Conservation (phyloP, 2,888 invertebrate genomes). For the Drosophila helvetica region DNA sequence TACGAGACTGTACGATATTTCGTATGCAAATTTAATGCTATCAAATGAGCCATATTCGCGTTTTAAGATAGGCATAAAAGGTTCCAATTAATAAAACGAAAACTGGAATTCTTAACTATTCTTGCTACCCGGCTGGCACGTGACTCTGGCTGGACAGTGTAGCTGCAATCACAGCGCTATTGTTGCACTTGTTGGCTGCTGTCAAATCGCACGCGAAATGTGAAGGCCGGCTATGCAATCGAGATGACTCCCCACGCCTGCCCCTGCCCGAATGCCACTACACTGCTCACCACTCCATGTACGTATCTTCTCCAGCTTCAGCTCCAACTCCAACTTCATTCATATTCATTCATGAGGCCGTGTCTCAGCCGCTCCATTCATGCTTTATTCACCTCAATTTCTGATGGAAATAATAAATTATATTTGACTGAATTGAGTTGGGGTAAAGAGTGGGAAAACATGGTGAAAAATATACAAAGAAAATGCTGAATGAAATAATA, state of each 20-base stretch:
- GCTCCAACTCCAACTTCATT: constrained; percentile 37
- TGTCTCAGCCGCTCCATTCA: constrained; percentile 30
- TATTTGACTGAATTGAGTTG: constrained; percentile 15
- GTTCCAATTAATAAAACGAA: constrained; percentile 29
- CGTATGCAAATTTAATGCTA: constrained; percentile 25
- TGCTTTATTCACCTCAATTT: constrained; percentile 34
- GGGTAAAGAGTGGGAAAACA: background rate
- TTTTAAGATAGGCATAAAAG: constrained; percentile 6
- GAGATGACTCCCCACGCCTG: constrained; percentile 15
- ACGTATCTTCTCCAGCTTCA: background rate
- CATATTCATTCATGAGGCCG: constrained; percentile 46
- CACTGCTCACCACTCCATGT: constrained; percentile 1
- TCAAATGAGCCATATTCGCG: constrained; percentile 23
- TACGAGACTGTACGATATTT: constrained; percentile 30
- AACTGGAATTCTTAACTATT: background rate
- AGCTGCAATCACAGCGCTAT: constrained; percentile 58
- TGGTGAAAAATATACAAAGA: too few relatives aligned
- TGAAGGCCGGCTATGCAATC: constrained; percentile 65
- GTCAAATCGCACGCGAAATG: constrained; percentile 63
- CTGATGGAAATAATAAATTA: constrained; percentile 35
- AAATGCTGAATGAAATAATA: too few relatives aligned
- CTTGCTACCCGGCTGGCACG: constrained; percentile 15
- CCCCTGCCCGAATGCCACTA: constrained; percentile 1
- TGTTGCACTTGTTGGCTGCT: constrained; percentile 58
- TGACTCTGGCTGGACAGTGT: constrained; percentile 41